phyloP scores from a whole-genome alignment of 2,113 vertebrate species.

The Psittacula cyanocephala region DNA sequence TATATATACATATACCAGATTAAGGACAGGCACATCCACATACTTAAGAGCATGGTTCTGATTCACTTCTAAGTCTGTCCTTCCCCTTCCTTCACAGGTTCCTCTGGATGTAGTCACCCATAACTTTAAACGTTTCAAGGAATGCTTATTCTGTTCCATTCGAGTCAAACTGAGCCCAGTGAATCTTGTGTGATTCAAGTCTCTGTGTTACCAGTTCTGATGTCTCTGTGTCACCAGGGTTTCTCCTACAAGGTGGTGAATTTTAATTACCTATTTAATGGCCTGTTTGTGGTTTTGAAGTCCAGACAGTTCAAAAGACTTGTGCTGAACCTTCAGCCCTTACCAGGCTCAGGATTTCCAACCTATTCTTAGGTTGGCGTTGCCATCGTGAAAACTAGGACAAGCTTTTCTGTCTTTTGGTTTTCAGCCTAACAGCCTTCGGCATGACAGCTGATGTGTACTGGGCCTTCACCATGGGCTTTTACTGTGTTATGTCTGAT shows the following conservation, averaged over 20 bases:
- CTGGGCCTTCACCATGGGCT: not conserved
- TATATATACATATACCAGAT: not conserved
- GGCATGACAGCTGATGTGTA: not conserved
- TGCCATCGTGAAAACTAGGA: not conserved
- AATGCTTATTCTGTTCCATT: not conserved
- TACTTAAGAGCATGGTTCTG: not conserved
- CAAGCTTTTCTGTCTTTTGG: not conserved
- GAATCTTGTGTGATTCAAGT: not conserved
- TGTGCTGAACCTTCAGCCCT: not conserved
- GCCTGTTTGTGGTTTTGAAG: not conserved
- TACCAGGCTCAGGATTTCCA: not conserved
- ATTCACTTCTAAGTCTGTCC: not conserved
- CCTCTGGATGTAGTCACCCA: not conserved
- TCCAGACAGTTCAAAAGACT: not conserved
- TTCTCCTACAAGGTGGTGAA: not conserved
- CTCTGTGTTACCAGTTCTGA: not conserved
- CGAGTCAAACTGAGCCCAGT: not conserved
- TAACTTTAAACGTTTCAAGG: not conserved
- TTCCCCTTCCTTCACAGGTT: not conserved
- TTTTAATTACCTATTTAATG: not conserved
- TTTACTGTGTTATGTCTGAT: fast-evolving
- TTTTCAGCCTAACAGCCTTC: not conserved
- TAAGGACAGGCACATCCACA: not conserved
- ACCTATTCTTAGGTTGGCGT: not conserved
- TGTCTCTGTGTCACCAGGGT: not conserved